phyloP scores from a whole-genome alignment of 35 echinoderm and acorn worm genomes.

The Diadema setosum region DNA sequence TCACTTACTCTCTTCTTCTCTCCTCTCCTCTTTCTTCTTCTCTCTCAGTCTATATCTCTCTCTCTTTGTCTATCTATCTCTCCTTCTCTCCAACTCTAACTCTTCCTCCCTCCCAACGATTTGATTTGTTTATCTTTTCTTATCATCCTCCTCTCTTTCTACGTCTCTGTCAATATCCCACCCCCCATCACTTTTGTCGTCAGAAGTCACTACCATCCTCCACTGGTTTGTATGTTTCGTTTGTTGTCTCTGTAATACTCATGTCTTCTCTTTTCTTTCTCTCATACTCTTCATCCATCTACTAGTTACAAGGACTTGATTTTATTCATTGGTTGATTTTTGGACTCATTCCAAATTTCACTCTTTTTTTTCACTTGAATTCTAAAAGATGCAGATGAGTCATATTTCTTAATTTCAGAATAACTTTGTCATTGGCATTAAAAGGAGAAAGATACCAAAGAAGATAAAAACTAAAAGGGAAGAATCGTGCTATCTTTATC shows the following conservation, averaged over 20 bases:
- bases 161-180: neutral
- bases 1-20: neutral
- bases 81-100: neutral
- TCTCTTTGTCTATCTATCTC: neutral
- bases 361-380: too few species aligned
- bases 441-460: too few species aligned
- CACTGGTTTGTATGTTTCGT: neutral
- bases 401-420: too few species aligned
- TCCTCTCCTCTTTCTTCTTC: neutral
- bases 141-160: neutral
- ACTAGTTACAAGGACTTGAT: too few species aligned
- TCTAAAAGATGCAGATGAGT: too few species aligned
- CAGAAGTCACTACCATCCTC: neutral
- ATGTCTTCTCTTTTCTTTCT: neutral
- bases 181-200: neutral
- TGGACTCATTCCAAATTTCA: too few species aligned
- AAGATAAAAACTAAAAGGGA: too few species aligned
- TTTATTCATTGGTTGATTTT: too few species aligned
- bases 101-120: neutral
- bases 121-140: neutral
- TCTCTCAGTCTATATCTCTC: neutral
- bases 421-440: too few species aligned
- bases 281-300: neutral
- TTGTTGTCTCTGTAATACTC: neutral
- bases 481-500: too few species aligned